Conservation (phyloP, 2,113 vertebrate genomes). For the Calyptomena viridis region DNA sequence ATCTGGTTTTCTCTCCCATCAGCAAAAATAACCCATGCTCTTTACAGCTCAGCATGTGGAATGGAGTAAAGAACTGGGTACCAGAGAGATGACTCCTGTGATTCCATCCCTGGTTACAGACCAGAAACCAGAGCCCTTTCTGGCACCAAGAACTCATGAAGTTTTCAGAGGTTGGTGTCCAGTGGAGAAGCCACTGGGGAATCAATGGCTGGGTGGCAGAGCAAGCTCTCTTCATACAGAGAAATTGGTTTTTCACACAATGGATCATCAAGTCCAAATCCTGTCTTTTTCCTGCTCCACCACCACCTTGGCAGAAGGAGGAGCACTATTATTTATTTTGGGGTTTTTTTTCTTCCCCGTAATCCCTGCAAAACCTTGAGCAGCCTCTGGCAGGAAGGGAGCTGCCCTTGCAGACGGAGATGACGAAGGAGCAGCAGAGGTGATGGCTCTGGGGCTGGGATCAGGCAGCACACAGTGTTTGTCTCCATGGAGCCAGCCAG, state of each 20-base stretch:
- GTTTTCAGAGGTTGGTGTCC: background rate
- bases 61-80: background rate
- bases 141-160: background rate
- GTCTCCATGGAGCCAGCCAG: background rate
- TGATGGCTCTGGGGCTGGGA: background rate
- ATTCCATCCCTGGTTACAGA: background rate
- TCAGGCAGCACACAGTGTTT: background rate
- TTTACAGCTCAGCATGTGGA: background rate
- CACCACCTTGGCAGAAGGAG: background rate
- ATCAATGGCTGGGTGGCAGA: rapidly evolving
- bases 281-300: background rate
- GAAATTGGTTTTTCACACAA: background rate
- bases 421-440: background rate
- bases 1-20: background rate
- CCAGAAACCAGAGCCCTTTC: conserved; percentile 3
- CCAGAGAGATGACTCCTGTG: background rate
- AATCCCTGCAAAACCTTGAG: background rate
- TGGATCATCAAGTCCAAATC: background rate
- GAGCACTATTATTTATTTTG: background rate
- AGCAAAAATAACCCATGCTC: background rate
- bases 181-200: background rate
- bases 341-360: background rate
- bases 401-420: background rate
- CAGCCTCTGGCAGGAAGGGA: background rate
- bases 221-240: rapidly evolving